Evolutionary conservation across 2,888 invertebrate species (phyloP), one percentile per base, ranked within the genome.

Genomic region (Tenthredo scrophulariae): DNA sequence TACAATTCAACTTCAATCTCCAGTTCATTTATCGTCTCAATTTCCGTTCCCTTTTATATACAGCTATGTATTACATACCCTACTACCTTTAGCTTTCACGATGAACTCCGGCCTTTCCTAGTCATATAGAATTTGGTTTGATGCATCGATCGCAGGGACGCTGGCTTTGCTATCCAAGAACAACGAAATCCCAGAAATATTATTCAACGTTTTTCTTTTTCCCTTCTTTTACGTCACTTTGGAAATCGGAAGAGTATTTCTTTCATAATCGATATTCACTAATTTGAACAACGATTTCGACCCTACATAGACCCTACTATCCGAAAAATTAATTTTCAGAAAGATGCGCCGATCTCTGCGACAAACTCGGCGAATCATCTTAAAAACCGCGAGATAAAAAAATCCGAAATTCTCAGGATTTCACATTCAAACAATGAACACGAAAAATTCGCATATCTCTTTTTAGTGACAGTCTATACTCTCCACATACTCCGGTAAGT

Each of bases 1-100:
- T 80, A 43, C 65, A 67, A 22, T 46, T 70, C 29, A 46, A 65
- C 67, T 43, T 33, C 50, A 43, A 70, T 83, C 50, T 70, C 67
- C 83, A 67, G 43, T 50, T 50, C 83, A 83, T 83, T 83, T 67
- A 46, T n/a, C 46, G 10, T 67, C 67, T 83, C 46, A 70, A 83
- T 83, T 83, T 83, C 83, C 83, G 83, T 50, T 26, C 67, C 18
- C 29, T 67, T 26, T 15, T 70, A 10, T 46, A 26, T 9, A 4
- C 50, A n/a, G 1, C 1, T 40, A 26, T 33, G 33, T 33, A 33
- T 37, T 37, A 37, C 7, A 37, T 37, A 67, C 29, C 29, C 22
- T 33, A 67, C 2, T 33, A 62, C 70, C 6, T 18, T 54, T n/a
- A 40, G 33, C 22, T 18, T 4, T 62, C 62, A 26, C 62, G 4